Evolutionary conservation across 1,140 invertebrate genomes (phyloP).

Genomic region (Hylyphantes graminicola): DNA sequence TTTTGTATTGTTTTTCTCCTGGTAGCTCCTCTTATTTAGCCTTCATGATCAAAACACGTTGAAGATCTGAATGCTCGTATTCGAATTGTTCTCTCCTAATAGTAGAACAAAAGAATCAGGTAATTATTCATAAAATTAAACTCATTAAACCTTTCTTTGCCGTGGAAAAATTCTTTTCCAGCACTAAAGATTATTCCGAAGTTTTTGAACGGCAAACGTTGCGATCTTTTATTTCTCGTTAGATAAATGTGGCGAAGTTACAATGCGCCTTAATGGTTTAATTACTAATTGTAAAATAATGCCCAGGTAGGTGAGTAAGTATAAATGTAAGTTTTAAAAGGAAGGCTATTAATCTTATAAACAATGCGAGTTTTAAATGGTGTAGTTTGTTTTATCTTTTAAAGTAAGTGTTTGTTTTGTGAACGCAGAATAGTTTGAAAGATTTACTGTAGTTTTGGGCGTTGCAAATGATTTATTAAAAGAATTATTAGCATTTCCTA

Average conservation of each 20-base stretch:
- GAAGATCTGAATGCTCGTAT: constrained; percentile 36
- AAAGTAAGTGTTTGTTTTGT: neutral
- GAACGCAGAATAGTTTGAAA: too few relatives aligned
- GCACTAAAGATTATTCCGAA: constrained; percentile 5
- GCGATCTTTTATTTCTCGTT: constrained; percentile 18
- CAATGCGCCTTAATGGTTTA: constrained; percentile 14
- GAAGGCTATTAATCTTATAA: constrained; percentile 25
- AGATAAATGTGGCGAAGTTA: constrained; percentile 19
- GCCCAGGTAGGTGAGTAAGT: neutral
- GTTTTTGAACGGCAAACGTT: constrained; percentile 15
- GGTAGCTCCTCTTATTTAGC: neutral
- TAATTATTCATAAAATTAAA: constrained; percentile 60
- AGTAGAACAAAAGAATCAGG: constrained; percentile 19
- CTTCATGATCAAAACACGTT: constrained; percentile 28
- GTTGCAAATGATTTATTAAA: too few relatives aligned
- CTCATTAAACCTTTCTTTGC: constrained; percentile 47
- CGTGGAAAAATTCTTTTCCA: constrained; percentile 7
- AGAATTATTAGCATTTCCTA: too few relatives aligned
- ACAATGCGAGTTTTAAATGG: neutral
- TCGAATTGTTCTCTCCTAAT: constrained; percentile 36
- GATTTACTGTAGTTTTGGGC: too few relatives aligned
- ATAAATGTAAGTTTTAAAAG: constrained; percentile 6
- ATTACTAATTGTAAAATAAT: constrained; percentile 31
- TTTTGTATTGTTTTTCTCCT: too few relatives aligned
- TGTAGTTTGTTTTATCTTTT: constrained; percentile 1